phyloP scores from a whole-genome alignment of 2,113 vertebrate species.

The Orycteropus afer region DNA sequence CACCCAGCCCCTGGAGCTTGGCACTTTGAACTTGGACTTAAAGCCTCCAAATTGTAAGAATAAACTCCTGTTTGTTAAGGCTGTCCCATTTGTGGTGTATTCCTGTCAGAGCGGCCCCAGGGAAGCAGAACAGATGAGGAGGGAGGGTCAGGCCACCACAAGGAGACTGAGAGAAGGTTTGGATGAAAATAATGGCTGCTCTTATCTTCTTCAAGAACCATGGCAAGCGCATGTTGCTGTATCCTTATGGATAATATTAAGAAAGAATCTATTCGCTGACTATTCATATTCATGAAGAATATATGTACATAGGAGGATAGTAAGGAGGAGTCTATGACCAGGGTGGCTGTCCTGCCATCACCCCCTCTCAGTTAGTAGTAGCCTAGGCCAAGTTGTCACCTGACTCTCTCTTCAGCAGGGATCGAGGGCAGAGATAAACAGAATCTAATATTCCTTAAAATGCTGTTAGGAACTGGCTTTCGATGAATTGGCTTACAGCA shows the following conservation, averaged over 20 bases:
- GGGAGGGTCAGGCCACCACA: too few species aligned
- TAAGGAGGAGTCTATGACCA: not conserved
- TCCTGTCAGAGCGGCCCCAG: too few species aligned
- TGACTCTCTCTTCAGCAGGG: not conserved
- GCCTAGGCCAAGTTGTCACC: not conserved
- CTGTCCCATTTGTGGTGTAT: too few species aligned
- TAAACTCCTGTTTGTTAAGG: too few species aligned
- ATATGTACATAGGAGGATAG: not conserved
- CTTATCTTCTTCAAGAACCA: not conserved
- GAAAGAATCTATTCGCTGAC: not conserved
- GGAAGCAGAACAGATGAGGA: too few species aligned
- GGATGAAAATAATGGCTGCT: not conserved
- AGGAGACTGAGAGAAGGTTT: not conserved
- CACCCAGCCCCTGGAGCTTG: too few species aligned
- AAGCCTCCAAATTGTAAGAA: too few species aligned
- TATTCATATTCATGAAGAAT: not conserved
- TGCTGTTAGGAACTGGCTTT: not conserved
- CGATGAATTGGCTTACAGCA: not conserved
- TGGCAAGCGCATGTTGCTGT: not conserved
- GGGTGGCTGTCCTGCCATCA: too few species aligned
- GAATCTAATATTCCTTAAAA: not conserved
- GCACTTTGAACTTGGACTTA: too few species aligned
- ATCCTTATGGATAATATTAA: not conserved
- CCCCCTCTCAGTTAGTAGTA: too few species aligned
- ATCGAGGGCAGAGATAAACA: not conserved